Evolutionary conservation across 2,113 vertebrate genomes (phyloP), one percentile per base, ranked within the genome.

Genomic region (Dissostichus mawsoni): DNA sequence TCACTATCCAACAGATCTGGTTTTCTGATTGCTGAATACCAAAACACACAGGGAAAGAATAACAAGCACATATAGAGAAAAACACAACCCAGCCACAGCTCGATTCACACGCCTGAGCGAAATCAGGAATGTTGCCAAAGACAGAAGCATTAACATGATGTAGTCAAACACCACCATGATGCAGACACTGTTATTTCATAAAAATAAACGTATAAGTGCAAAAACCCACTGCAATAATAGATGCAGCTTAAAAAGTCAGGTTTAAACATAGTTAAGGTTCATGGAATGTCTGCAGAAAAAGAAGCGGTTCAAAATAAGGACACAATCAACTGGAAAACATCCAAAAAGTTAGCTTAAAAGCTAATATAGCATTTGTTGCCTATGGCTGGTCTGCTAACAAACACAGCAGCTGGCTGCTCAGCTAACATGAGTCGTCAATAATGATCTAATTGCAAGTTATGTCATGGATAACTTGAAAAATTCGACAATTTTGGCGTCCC

Each of bases 1-100:
- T 93, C 93, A 94, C 92, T 81, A 92, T 80, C 89, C 85, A 78
- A 73, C 80, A 90, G 85, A 91, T 94, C 89, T 76, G 87, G 63
- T 75, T 86, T 84, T 91, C 77, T 72, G 79, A 89, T 85, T 69
- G 72, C 77, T 61, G 64, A 55, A 74, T 53, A 55, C 29, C 74
- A 69, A 41, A 70, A 56, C 51, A 3, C 68, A 67, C 48, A 0
- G 44, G 8, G 20, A 29, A 48, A 33, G 33, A 69, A 56, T 17
- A 65, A 71, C 55, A 44, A 48, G 47, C 68, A 84, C 76, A 78
- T 77, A 87, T 58, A 71, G 10, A 74, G 47, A 67, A 83, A 41
- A 81, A 82, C 70, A 77, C 23, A 66, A 33, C n/a, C 41, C 41
- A 80, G 72, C 76, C 58, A 63, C 47, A 63, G 76, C 20, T 76